These are phyloP conservation scores for Nibea coibor DNA, from an alignment of 2,113 vertebrate genomes.

Conservation along the genomic window DNA sequence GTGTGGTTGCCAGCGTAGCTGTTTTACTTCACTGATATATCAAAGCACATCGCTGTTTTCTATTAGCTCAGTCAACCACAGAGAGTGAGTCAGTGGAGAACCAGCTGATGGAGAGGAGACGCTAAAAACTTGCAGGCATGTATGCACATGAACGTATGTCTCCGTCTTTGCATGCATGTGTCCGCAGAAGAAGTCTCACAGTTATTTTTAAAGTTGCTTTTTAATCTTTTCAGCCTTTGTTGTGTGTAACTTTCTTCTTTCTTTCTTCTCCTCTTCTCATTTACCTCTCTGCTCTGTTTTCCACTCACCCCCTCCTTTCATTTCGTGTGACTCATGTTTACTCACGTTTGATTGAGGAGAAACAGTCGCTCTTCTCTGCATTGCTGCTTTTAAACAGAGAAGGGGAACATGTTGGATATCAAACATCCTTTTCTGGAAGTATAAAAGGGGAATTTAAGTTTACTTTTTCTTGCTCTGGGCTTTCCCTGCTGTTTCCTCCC, in stretches of 20 bases:
- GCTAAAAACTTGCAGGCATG: conserved; percentile 11
- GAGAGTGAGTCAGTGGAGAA: conserved; percentile 68
- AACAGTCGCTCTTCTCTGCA: conserved; percentile 9
- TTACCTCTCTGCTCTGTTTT: conserved; percentile 13
- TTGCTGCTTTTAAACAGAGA: conserved; percentile 14
- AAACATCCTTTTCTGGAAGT: not conserved
- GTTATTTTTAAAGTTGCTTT: conserved; percentile 19
- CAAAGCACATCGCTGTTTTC: conserved; percentile 52
- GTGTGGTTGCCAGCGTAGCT: conserved; percentile 29
- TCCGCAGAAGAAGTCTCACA: not conserved
- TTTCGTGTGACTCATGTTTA: conserved; percentile 70
- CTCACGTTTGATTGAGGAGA: conserved; percentile 50
- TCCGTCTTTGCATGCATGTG: conserved; percentile 3
- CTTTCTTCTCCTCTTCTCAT: conserved; percentile 1
- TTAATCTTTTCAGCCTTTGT: not conserved
- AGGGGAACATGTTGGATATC: conserved; percentile 13
- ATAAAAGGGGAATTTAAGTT: conserved; percentile 22
- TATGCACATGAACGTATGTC: conserved; percentile 17
- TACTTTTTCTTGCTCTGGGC: not conserved
- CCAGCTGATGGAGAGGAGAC: not conserved
- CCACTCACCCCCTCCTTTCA: conserved; percentile 8
- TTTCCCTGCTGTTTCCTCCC: conserved; percentile 9
- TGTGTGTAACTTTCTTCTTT: conserved; percentile 25
- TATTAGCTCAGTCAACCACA: conserved; percentile 60
- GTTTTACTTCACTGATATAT: conserved; percentile 48